Evolutionary conservation across 1,140 invertebrate species (phyloP).

Genomic region (Trichonephila inaurata): DNA sequence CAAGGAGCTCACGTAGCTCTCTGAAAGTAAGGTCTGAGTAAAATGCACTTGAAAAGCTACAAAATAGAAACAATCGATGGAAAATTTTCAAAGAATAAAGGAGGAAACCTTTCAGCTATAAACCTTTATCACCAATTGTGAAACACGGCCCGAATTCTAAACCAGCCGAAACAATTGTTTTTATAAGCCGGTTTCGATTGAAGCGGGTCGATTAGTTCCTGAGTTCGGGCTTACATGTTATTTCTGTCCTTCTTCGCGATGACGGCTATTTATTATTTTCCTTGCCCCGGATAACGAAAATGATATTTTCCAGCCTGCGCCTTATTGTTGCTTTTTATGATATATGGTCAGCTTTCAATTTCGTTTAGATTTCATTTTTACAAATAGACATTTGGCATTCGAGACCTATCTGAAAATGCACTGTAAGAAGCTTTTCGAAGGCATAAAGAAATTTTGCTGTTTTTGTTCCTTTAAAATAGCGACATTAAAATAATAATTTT

Average conservation of each 20-base stretch:
- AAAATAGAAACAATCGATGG: conserved; percentile 75
- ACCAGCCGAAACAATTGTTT: conserved; percentile 74
- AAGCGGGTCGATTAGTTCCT: conserved; percentile 67
- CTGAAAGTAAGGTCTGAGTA: conserved; percentile 73
- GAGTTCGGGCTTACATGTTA: conserved; percentile 64
- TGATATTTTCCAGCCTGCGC: conserved; percentile 54
- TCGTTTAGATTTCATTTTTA: conserved; percentile 61
- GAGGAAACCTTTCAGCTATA: conserved; percentile 72
- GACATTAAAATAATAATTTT: too few species aligned
- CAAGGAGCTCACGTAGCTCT: conserved; percentile 67
- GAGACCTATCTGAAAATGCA: neutral
- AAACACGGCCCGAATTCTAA: conserved; percentile 73
- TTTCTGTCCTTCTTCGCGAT: conserved; percentile 53
- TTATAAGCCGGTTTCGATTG: conserved; percentile 70
- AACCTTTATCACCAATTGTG: conserved; percentile 76
- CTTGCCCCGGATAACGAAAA: conserved; percentile 34
- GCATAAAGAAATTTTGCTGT: neutral
- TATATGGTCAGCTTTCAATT: conserved; percentile 43
- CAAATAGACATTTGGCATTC: conserved; percentile 20
- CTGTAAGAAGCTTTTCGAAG: neutral
- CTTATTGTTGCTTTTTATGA: conserved; percentile 56
- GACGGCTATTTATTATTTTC: conserved; percentile 72
- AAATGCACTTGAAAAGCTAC: conserved; percentile 75
- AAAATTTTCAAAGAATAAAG: conserved; percentile 70
- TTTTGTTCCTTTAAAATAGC: neutral